phyloP scores from a whole-genome alignment of 2,888 invertebrate species.

The Brachynemurus nebulosus region DNA sequence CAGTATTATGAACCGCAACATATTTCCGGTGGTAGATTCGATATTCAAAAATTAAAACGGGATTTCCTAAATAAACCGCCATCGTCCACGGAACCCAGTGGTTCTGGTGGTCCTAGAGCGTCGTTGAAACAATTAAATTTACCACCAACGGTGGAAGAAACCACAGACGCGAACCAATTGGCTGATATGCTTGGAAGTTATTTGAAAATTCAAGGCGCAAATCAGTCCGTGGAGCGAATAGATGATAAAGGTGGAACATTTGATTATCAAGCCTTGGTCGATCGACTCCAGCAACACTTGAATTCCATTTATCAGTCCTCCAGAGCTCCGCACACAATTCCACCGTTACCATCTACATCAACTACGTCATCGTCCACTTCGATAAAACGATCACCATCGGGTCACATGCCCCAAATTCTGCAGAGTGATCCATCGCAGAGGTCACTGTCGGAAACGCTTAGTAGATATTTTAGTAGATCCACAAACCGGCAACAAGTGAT shows the following conservation, averaged over 20 bases:
- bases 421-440: constrained; percentile 42
- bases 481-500: constrained; percentile 54
- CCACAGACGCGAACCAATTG: constrained; percentile 40
- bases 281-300: constrained; percentile 45
- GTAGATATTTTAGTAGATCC: constrained; percentile 51
- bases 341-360: too few relatives aligned
- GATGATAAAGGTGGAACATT: constrained; percentile 22
- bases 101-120: constrained; percentile 22
- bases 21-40: constrained; percentile 48
- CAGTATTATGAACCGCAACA: constrained; percentile 34
- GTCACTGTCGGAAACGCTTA: constrained; percentile 48
- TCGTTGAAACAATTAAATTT: constrained; percentile 27
- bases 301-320: constrained; percentile 22
- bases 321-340: too few relatives aligned
- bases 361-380: constrained; percentile 12
- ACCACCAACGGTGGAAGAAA: constrained; percentile 22
- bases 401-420: constrained; percentile 18
- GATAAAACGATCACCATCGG: constrained; percentile 9
- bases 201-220: constrained; percentile 41
- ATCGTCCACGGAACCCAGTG: constrained; percentile 14
- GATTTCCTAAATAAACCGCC: constrained; percentile 46
- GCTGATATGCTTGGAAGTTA: constrained; percentile 53
- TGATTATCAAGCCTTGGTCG: constrained; percentile 49
- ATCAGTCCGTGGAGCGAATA: constrained; percentile 22
- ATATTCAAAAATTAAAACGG: constrained; percentile 50